phyloP scores from a whole-genome alignment of 2,888 invertebrate species.

The Cephus spinipes region DNA sequence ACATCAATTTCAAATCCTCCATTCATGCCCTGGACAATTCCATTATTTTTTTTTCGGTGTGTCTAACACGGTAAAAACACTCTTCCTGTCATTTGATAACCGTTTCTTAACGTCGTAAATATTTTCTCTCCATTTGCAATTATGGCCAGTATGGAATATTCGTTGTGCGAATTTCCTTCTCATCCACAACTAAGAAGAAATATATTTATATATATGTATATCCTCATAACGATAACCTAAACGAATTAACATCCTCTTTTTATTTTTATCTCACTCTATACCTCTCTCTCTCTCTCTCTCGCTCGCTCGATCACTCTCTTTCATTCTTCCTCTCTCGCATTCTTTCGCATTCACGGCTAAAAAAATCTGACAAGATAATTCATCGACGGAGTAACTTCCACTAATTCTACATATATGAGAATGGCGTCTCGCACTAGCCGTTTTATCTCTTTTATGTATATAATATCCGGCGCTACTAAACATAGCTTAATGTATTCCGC shows the following conservation, averaged over 20 bases:
- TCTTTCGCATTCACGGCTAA: background rate
- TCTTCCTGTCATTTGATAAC: background rate
- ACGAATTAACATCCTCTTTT: background rate
- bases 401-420: background rate
- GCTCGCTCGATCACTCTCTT: background rate
- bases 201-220: conserved; percentile 1
- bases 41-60: background rate
- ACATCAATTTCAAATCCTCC: conserved; percentile 35
- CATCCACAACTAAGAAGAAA: conserved; percentile 20
- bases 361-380: conserved; percentile 2
- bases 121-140: conserved; percentile 17
- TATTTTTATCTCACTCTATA: background rate
- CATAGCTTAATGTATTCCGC: background rate
- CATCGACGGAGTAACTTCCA: conserved; percentile 2
- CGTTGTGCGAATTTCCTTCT: conserved; percentile 30
- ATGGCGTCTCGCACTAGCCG: background rate
- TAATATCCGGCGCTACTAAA: background rate
- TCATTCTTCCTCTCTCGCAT: background rate
- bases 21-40: conserved; percentile 4
- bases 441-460: background rate
- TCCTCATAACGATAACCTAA: conserved; percentile 18
- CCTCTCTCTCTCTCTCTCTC: background rate
- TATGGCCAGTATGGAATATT: conserved; percentile 44
- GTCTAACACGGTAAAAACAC: background rate
- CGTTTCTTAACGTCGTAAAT: conserved; percentile 15